Conservation (phyloP, 2,797 vertebrate species). For the Enteromius radiatus region DNA sequence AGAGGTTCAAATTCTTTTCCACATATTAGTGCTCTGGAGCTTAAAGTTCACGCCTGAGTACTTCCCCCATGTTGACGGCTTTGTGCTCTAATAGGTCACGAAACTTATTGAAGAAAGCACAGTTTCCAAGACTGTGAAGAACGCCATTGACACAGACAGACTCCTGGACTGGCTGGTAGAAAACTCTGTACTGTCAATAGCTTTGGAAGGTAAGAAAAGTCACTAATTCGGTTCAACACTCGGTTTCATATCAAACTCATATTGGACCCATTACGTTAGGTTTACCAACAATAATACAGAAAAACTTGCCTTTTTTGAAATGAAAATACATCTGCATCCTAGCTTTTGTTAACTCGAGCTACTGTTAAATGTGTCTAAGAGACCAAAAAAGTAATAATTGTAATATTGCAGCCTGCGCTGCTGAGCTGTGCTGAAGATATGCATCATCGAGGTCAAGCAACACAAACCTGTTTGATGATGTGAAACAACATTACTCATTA, state of each 20-base stretch:
- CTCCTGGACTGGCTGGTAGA: conserved; percentile 97
- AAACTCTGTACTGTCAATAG: conserved; percentile 97
- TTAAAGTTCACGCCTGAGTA: not conserved
- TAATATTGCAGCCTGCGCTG: too few species aligned
- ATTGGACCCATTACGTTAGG: not conserved
- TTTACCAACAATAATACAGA: not conserved
- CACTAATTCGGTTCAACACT: not conserved
- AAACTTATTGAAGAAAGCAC: conserved; percentile 99
- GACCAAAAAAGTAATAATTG: too few species aligned
- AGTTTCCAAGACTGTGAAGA: conserved; percentile 96
- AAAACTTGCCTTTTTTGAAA: too few species aligned
- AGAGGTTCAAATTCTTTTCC: conserved; percentile 78
- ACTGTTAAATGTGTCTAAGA: too few species aligned
- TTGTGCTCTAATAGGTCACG: conserved; percentile 83
- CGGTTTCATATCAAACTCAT: not conserved
- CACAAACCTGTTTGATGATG: too few species aligned
- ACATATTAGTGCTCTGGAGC: not conserved
- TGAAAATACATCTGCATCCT: not conserved
- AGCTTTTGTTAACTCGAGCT: not conserved
- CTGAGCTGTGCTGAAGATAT: too few species aligned
- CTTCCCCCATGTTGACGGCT: not conserved
- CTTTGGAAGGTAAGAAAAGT: conserved; percentile 87
- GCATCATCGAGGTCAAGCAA: too few species aligned
- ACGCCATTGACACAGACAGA: conserved; percentile 95
- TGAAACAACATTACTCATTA: too few species aligned